A percentile compares a stretch with the other conserved stretches of the same genome.
Conservation (phyloP, 2,113 vertebrate genomes). For the Hemiscyllium ocellatum region DNA sequence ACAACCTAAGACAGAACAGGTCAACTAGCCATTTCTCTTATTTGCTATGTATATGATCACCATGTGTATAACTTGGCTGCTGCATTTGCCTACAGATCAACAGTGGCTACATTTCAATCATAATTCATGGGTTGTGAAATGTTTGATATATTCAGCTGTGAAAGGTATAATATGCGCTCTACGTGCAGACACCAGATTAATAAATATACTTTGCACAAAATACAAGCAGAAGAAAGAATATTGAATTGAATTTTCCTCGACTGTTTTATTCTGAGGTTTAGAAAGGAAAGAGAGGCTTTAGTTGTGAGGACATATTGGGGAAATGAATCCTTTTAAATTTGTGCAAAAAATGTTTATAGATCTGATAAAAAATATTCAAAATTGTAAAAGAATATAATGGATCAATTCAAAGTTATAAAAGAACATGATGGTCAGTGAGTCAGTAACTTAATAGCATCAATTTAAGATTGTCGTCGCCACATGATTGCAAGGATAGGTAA, state of each 20-base stretch:
- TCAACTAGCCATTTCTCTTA: not conserved
- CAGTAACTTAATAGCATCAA: not conserved
- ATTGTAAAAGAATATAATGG: not conserved
- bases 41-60: not conserved
- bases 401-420: not conserved
- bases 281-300: not conserved
- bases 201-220: not conserved
- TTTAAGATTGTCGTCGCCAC: not conserved
- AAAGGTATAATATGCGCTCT: not conserved
- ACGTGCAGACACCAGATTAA: not conserved
- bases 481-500: not conserved
- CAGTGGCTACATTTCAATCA: not conserved
- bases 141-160: not conserved
- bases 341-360: no score
- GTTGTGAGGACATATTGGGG: not conserved
- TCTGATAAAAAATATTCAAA: not conserved
- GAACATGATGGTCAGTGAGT: not conserved
- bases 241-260: not conserved
- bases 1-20: not conserved
- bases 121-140: not conserved
- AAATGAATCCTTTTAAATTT: not conserved
- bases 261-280: not conserved
- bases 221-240: not conserved
- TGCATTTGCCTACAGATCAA: not conserved
- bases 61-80: not conserved